These are phyloP conservation scores for Pseudochirops corinnae DNA, from an alignment of 2,797 vertebrate species.

Conservation along the genomic window DNA sequence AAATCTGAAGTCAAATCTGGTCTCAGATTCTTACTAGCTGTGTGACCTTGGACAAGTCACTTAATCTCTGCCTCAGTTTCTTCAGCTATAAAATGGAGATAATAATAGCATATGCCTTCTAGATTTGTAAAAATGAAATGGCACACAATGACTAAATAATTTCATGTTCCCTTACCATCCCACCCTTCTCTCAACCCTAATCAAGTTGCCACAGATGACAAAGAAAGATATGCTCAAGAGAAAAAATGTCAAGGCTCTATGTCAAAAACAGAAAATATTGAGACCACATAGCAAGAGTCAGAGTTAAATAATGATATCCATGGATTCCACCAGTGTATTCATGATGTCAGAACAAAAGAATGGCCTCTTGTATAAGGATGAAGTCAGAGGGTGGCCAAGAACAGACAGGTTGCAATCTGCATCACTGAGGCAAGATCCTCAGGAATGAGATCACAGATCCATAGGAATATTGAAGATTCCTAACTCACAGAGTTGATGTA, in stretches of 20 bases:
- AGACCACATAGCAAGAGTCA: neutral
- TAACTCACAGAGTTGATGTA: neutral
- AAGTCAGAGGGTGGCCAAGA: no score
- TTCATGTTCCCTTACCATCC: neutral
- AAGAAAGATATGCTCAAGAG: neutral
- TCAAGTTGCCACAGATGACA: neutral
- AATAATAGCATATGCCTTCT: neutral
- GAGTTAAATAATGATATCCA: neutral
- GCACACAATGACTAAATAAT: neutral
- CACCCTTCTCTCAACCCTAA: neutral
- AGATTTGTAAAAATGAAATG: neutral
- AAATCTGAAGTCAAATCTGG: neutral
- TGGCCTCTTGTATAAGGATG: no score
- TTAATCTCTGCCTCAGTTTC: neutral
- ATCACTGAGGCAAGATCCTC: neutral
- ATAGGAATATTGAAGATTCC: neutral
- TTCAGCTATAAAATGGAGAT: neutral
- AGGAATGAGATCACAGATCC: neutral
- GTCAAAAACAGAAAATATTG: neutral
- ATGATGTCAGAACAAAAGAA: no score
- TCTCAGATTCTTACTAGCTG: neutral
- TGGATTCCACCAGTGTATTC: no score
- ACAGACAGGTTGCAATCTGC: no score
- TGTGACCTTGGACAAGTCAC: neutral
- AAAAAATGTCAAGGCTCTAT: neutral